These are phyloP conservation scores for Chloroceryle aenea DNA, from an alignment of 2,113 vertebrate species.

Conservation along the genomic window DNA sequence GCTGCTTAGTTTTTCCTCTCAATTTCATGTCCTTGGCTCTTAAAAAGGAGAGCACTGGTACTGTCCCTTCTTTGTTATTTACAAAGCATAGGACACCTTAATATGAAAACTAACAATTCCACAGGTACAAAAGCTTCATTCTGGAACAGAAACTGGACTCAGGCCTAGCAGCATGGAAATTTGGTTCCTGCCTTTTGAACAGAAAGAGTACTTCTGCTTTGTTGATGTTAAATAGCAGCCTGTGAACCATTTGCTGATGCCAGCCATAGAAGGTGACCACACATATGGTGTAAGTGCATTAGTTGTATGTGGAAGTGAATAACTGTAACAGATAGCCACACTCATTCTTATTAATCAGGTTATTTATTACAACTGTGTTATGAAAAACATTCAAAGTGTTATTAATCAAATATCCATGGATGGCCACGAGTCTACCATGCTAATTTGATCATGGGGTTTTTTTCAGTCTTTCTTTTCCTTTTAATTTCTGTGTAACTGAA, in stretches of 20 bases:
- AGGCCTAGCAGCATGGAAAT: not conserved
- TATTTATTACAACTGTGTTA: not conserved
- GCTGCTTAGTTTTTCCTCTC: slow-evolving; percentile 37
- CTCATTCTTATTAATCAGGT: not conserved
- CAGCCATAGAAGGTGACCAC: not conserved
- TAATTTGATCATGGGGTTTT: not conserved
- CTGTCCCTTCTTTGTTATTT: not conserved
- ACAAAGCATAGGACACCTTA: not conserved
- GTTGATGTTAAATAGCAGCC: not conserved
- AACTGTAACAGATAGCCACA: not conserved
- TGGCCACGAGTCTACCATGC: not conserved
- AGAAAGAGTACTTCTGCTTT: not conserved
- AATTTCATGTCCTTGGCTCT: not conserved
- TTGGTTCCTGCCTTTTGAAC: not conserved
- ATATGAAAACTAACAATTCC: not conserved
- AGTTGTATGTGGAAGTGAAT: not conserved
- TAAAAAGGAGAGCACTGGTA: not conserved
- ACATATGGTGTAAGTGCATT: not conserved
- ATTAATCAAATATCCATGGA: not conserved
- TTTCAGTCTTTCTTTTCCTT: not conserved
- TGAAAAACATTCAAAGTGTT: not conserved
- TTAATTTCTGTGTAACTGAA: not conserved
- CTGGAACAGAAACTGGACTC: not conserved
- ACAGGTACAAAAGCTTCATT: not conserved
- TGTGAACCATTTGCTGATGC: not conserved